A percentile compares a stretch with the other conserved stretches of the same genome.
These are phyloP conservation scores for Caenorhabditis imperialis DNA, from an alignment of 2,888 invertebrate genomes.

Conservation along the genomic window DNA sequence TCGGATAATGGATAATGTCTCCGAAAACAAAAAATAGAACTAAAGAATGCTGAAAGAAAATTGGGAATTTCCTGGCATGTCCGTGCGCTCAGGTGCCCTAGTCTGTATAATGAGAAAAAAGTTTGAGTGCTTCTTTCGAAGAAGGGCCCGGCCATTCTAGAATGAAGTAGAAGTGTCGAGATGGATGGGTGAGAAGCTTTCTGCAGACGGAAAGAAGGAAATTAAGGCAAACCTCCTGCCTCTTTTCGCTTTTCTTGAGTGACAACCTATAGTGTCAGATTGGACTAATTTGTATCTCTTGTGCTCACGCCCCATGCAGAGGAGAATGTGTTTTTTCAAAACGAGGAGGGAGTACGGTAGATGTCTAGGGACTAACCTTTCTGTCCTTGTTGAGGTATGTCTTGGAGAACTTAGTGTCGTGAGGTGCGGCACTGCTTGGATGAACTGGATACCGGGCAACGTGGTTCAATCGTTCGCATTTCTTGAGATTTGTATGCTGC, in stretches of 20 bases:
- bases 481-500: slow-evolving; percentile 78
- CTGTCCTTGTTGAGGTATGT: slow-evolving; percentile 78
- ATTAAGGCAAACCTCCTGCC: slow-evolving; percentile 46
- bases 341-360: slow-evolving; percentile 16
- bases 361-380: slow-evolving; percentile 68
- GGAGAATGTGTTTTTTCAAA: slow-evolving; percentile 7
- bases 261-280: slow-evolving; percentile 61
- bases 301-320: slow-evolving; percentile 1
- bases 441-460: slow-evolving; percentile 76
- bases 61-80: not conserved
- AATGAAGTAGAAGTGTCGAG: slow-evolving; percentile 36
- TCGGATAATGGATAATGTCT: too few species aligned
- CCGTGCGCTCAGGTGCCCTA: slow-evolving; percentile 5
- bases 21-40: not conserved
- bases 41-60: not conserved
- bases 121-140: slow-evolving; percentile 26
- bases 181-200: slow-evolving; percentile 40
- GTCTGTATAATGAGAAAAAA: slow-evolving; percentile 39
- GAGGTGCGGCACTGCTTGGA: slow-evolving; percentile 74
- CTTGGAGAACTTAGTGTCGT: slow-evolving; percentile 77
- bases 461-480: slow-evolving; percentile 78
- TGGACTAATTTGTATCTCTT: slow-evolving; percentile 57
- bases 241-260: slow-evolving; percentile 44
- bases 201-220: slow-evolving; percentile 26
- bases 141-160: not conserved